Conservation (phyloP, 1,140 invertebrate species). For the Phymorhynchus buccinoides region DNA sequence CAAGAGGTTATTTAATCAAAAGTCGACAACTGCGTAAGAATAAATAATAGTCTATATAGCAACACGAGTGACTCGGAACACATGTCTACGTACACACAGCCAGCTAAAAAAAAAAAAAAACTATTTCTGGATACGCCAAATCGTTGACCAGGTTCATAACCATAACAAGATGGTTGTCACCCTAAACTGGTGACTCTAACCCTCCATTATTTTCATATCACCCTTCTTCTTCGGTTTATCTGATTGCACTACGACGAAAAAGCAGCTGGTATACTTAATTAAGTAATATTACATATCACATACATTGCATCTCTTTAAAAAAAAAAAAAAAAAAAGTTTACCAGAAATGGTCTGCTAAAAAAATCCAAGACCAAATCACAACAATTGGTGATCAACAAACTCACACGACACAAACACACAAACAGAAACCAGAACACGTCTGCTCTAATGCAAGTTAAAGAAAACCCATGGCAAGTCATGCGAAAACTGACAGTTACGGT, state of each 20-base stretch:
- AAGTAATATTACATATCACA: slow-evolving; percentile 25
- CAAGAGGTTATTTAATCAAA: slow-evolving; percentile 2
- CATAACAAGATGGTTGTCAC: background rate
- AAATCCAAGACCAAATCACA: slow-evolving; percentile 25
- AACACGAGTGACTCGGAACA: slow-evolving; percentile 32
- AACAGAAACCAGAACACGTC: background rate
- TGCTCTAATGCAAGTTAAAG: background rate
- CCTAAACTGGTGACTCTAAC: background rate
- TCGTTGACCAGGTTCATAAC: slow-evolving; percentile 19
- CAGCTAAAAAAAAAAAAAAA: too few relatives aligned
- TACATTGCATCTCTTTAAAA: slow-evolving; percentile 35
- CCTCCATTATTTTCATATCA: background rate
- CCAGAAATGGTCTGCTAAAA: slow-evolving; percentile 32
- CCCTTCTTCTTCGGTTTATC: background rate
- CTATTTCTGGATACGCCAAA: slow-evolving; percentile 2
- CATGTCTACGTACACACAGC: slow-evolving; percentile 8
- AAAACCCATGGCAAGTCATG: slow-evolving; percentile 1
- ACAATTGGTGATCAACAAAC: slow-evolving; percentile 21
- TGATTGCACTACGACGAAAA: slow-evolving; percentile 35
- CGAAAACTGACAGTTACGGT: background rate
- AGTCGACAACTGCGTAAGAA: slow-evolving; percentile 23
- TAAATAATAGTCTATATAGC: slow-evolving; percentile 27
- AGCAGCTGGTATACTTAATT: too few relatives aligned
- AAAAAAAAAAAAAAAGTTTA: slow-evolving; percentile 25
- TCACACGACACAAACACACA: background rate